Evolutionary conservation across 2,797 vertebrate species (phyloP).

Genomic region (Orestias chungarensis): DNA sequence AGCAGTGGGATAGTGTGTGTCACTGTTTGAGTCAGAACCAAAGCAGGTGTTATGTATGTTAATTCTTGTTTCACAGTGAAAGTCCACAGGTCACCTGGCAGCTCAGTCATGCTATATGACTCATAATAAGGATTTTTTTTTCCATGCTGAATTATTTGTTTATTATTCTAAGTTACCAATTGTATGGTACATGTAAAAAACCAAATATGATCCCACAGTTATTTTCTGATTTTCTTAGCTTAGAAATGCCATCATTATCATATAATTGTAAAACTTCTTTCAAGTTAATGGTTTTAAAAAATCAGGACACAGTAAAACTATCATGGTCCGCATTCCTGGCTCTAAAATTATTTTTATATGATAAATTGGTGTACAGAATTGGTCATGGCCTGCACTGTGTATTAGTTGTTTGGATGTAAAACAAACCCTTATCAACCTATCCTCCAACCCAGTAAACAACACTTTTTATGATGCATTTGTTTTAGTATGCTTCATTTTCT

Average conservation of each 20-base stretch:
- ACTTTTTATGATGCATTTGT: background rate
- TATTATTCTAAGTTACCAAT: conserved; percentile 16
- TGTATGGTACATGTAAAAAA: conserved; percentile 3
- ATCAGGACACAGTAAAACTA: background rate
- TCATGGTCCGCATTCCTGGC: background rate
- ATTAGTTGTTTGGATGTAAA: background rate
- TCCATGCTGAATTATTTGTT: conserved; percentile 29
- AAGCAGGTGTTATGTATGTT: conserved; percentile 10
- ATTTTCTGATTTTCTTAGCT: background rate
- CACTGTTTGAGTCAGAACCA: background rate
- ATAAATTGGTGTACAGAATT: background rate
- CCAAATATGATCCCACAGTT: background rate
- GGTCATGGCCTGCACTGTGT: background rate
- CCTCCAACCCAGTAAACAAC: background rate
- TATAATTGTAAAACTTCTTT: background rate
- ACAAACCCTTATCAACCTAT: too few relatives aligned
- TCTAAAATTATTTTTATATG: background rate
- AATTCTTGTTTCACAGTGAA: conserved; percentile 30
- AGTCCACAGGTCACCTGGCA: conserved; percentile 48
- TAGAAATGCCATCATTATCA: background rate
- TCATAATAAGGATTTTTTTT: conserved; percentile 52
- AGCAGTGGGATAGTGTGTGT: background rate
- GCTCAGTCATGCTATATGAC: conserved; percentile 53
- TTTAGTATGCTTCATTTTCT: background rate
- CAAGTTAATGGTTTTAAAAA: background rate